Conservation (phyloP, 1,140 invertebrate genomes). For the Episyrphus balteatus region DNA sequence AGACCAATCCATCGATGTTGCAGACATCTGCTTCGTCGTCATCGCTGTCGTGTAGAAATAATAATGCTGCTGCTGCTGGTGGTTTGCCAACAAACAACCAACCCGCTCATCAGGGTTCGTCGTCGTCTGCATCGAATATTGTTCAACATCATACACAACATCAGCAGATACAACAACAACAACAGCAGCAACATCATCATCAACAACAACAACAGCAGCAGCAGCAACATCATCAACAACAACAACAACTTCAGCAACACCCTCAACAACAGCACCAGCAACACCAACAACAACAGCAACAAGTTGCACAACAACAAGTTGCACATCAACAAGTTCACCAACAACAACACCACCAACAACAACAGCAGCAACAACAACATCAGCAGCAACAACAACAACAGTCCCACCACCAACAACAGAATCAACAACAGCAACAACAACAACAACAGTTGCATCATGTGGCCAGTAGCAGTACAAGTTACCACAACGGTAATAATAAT, state of each 20-base stretch:
- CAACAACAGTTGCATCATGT: constrained; percentile 3
- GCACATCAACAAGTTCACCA: constrained; percentile 10
- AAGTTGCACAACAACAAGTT: constrained; percentile 5
- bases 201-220: constrained; percentile 18
- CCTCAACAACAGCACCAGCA: constrained; percentile 1
- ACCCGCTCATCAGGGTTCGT: background rate
- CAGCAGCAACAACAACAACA: constrained; percentile 14
- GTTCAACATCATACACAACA: constrained; percentile 10
- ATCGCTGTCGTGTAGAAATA: constrained; percentile 13
- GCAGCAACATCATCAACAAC: constrained; percentile 12
- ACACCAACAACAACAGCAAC: constrained; percentile 2
- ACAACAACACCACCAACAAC: constrained; percentile 19
- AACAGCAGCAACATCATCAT: constrained; percentile 12
- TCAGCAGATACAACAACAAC: constrained; percentile 7
- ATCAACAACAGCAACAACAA: constrained; percentile 14
- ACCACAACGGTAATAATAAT: background rate
- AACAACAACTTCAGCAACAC: constrained; percentile 4
- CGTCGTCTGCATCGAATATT: background rate
- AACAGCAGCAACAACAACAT: constrained; percentile 29
- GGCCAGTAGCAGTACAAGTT: background rate
- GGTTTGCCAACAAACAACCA: background rate
- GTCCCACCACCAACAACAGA: constrained; percentile 1
- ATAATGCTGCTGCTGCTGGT: too few relatives aligned
- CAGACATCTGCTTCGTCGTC: constrained; percentile 21
- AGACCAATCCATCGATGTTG: constrained; percentile 33